These are phyloP conservation scores for Bombus haemorrhoidalis DNA, from an alignment of 1,140 invertebrate genomes.

Conservation along the genomic window DNA sequence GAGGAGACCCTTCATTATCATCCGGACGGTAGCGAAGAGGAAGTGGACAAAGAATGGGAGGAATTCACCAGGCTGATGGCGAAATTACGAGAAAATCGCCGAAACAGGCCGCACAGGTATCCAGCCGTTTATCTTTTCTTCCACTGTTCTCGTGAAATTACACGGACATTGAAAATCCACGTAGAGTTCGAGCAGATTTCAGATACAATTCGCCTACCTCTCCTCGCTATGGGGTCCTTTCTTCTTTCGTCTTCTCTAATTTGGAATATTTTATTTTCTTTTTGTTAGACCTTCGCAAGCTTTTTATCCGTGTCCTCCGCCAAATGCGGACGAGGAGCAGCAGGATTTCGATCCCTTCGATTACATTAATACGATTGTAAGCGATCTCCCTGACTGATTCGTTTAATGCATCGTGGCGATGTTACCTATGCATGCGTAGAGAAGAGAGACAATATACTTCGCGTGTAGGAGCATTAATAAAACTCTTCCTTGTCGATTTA, in stretches of 20 bases:
- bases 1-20: conserved; percentile 80
- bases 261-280: conserved; percentile 34
- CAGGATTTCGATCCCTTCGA: conserved; percentile 84
- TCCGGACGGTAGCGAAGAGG: conserved; percentile 80
- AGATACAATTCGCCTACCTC: neutral
- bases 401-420: conserved; percentile 5
- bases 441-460: neutral
- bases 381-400: neutral
- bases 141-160: neutral
- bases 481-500: neutral
- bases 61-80: conserved; percentile 84
- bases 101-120: conserved; percentile 78
- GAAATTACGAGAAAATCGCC: conserved; percentile 82
- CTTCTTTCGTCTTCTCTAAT: conserved; percentile 9
- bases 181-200: neutral
- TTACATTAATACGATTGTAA: conserved; percentile 85
- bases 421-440: neutral
- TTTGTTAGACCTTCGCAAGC: conserved; percentile 82
- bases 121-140: neutral
- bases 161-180: neutral
- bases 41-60: conserved; percentile 84
- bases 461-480: neutral
- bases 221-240: too few relatives aligned
- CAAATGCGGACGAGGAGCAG: conserved; percentile 82
- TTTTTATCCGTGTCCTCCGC: conserved; percentile 87